Evolutionary conservation across 2,113 vertebrate species (phyloP).

Genomic region (Mobula birostris): DNA sequence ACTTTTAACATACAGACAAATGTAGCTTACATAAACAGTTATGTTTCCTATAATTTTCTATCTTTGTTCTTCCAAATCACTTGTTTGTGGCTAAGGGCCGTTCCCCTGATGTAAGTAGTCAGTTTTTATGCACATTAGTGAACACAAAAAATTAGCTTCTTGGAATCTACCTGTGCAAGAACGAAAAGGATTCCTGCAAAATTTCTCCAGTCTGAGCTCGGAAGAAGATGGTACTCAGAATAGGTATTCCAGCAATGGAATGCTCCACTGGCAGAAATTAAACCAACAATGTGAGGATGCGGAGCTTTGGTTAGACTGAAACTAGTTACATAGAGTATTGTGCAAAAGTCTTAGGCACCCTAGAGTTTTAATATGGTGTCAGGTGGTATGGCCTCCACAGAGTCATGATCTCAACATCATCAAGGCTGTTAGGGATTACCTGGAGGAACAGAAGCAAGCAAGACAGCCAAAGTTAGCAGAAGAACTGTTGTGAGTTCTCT

Average conservation of each 20-base stretch:
- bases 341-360: no score
- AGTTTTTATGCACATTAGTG: background rate
- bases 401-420: no score
- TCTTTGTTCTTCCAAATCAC: no score
- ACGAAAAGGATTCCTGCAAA: background rate
- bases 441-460: no score
- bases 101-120: background rate
- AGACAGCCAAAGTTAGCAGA: no score
- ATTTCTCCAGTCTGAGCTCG: background rate
- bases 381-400: no score
- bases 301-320: background rate
- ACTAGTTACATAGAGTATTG: background rate
- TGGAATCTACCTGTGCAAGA: background rate
- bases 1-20: background rate
- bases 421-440: no score
- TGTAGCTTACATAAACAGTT: no score
- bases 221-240: background rate
- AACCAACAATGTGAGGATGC: background rate
- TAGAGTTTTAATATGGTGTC: no score
- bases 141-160: background rate
- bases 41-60: no score
- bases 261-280: background rate
- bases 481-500: no score
- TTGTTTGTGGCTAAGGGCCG: background rate
- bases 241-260: background rate